phyloP scores from a whole-genome alignment of 2,888 invertebrate species.

The Drosophila suboccidentalis region DNA sequence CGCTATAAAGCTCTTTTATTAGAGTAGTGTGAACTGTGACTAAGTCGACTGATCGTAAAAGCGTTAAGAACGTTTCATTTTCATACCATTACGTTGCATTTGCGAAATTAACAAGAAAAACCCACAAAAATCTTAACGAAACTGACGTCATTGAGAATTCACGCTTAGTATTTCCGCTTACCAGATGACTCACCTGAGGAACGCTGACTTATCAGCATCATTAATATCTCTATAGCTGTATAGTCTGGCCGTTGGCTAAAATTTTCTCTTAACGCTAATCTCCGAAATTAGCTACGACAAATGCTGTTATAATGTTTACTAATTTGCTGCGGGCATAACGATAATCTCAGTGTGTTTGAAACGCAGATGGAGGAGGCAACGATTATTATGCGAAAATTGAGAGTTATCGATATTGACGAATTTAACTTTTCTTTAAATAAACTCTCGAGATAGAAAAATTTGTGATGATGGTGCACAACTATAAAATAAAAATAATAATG shows the following conservation, averaged over 20 bases:
- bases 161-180: constrained; percentile 47
- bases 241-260: constrained; percentile 19
- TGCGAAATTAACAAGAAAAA: constrained; percentile 46
- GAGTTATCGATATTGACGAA: not conserved
- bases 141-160: constrained; percentile 58
- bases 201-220: constrained; percentile 35
- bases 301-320: constrained; percentile 48
- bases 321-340: not conserved
- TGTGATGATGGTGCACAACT: too few relatives aligned
- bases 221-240: constrained; percentile 19
- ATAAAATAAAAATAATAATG: too few relatives aligned
- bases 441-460: not conserved
- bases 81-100: constrained; percentile 11
- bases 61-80: constrained; percentile 40
- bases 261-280: constrained; percentile 52
- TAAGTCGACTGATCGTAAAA: not conserved
- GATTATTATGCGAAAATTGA: not conserved
- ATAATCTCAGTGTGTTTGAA: constrained; percentile 16
- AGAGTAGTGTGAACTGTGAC: constrained; percentile 4
- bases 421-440: not conserved
- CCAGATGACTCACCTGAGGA: constrained; percentile 38
- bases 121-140: constrained; percentile 42
- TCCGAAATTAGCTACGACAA: constrained; percentile 57
- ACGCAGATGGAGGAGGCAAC: not conserved
- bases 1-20: constrained; percentile 33